These are phyloP conservation scores for Drosophila crucigera DNA, from an alignment of 2,888 invertebrate species.

Conservation along the genomic window DNA sequence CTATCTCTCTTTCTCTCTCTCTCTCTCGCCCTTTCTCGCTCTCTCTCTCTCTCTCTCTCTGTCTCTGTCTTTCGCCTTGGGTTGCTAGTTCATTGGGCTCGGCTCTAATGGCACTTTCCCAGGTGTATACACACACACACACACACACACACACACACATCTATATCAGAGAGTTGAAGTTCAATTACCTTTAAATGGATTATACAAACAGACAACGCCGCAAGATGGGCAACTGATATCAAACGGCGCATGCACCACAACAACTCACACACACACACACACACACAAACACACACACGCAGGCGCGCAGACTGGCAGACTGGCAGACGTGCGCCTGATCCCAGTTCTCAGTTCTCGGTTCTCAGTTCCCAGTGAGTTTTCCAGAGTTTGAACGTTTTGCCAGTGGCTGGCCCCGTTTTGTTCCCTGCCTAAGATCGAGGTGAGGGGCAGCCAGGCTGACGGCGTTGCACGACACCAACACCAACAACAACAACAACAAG, in stretches of 20 bases:
- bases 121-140: conserved; percentile 11
- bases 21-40: background rate
- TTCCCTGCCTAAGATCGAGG: conserved; percentile 29
- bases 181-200: conserved; percentile 80
- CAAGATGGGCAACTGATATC: conserved; percentile 47
- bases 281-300: conserved; percentile 12
- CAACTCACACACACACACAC: conserved; percentile 18
- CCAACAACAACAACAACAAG: conserved; percentile 34
- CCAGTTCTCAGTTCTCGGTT: conserved; percentile 46
- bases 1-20: background rate
- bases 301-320: conserved; percentile 50
- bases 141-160: background rate
- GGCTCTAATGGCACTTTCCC: conserved; percentile 34
- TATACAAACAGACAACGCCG: conserved; percentile 66
- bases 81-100: conserved; percentile 33
- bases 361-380: conserved; percentile 16
- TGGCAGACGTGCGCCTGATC: conserved; percentile 59
- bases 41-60: background rate
- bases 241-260: conserved; percentile 40
- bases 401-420: conserved; percentile 24
- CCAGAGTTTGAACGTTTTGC: background rate
- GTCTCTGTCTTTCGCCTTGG: background rate
- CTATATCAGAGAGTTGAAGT: conserved; percentile 56
- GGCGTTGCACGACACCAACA: conserved; percentile 18
- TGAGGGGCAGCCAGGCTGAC: conserved; percentile 19